Evolutionary conservation across 2,797 vertebrate genomes (phyloP).

Genomic region (Tokudaia tokunoshimensis): DNA sequence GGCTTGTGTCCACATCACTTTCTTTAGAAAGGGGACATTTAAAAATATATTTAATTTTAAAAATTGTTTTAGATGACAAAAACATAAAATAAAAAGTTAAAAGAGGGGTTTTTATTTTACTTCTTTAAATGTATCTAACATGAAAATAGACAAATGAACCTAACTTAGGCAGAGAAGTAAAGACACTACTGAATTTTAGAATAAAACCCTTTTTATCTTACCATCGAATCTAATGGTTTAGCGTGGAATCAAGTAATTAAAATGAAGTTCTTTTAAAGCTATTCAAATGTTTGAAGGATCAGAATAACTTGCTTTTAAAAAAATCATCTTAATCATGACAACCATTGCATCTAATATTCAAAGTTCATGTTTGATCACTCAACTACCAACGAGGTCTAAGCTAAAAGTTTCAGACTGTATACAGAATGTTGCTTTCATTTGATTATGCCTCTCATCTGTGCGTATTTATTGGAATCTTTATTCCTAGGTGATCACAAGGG

Average conservation of each 20-base stretch:
- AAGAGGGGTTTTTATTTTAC: neutral
- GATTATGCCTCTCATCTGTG: neutral
- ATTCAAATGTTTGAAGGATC: constrained; percentile 44
- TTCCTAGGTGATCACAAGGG: neutral
- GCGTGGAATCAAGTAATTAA: neutral
- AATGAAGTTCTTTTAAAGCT: neutral
- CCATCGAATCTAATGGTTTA: neutral
- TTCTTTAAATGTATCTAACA: neutral
- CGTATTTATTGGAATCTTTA: neutral
- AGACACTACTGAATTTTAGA: neutral
- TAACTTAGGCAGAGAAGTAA: neutral
- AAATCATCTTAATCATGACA: neutral
- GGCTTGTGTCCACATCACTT: neutral
- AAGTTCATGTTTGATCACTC: constrained; percentile 17
- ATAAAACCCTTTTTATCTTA: neutral
- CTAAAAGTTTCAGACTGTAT: neutral
- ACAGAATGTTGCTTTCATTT: neutral
- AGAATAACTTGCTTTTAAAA: neutral
- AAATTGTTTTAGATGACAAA: neutral
- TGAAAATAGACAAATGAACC: neutral
- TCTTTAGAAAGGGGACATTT: neutral
- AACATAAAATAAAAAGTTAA: neutral
- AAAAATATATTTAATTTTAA: neutral
- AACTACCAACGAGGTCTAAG: neutral
- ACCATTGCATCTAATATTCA: neutral